These are phyloP conservation scores for Psettodes erumei DNA, from an alignment of 2,113 vertebrate species.

Conservation along the genomic window DNA sequence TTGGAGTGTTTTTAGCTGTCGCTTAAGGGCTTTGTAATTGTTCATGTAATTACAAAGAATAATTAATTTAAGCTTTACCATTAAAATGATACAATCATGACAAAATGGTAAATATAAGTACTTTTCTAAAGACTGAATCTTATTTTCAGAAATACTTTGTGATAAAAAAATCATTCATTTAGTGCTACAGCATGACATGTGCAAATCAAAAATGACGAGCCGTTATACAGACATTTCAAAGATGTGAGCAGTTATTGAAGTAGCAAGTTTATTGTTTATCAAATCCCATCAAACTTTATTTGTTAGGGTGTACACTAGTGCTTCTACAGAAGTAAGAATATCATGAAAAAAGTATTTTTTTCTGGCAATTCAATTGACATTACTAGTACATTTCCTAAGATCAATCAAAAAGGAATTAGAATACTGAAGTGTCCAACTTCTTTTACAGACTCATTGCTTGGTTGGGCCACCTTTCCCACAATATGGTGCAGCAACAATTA, in stretches of 20 bases:
- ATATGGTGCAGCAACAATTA: no score
- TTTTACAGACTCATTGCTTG: no score
- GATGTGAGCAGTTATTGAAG: neutral
- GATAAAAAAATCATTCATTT: neutral
- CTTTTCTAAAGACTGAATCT: neutral
- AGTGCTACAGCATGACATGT: neutral
- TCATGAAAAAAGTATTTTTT: no score
- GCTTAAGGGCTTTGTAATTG: neutral
- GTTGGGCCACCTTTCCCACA: no score
- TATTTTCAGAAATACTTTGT: neutral
- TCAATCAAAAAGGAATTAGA: no score
- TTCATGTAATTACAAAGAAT: neutral
- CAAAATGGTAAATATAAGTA: neutral
- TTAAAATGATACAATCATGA: neutral
- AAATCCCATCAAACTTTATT: slow-evolving; percentile 71
- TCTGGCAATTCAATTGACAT: no score
- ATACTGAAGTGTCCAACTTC: no score
- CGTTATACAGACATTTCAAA: neutral
- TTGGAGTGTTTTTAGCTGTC: neutral
- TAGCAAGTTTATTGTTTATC: slow-evolving; percentile 29
- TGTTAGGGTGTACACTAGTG: slow-evolving; percentile 56
- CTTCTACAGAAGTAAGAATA: no score
- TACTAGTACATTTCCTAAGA: no score
- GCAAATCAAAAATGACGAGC: neutral
- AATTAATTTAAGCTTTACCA: neutral